Percentiles rank a stretch among this genome's conserved stretches.
Evolutionary conservation across 1,140 invertebrate genomes (phyloP).

Genomic region (Bombus ignitus): DNA sequence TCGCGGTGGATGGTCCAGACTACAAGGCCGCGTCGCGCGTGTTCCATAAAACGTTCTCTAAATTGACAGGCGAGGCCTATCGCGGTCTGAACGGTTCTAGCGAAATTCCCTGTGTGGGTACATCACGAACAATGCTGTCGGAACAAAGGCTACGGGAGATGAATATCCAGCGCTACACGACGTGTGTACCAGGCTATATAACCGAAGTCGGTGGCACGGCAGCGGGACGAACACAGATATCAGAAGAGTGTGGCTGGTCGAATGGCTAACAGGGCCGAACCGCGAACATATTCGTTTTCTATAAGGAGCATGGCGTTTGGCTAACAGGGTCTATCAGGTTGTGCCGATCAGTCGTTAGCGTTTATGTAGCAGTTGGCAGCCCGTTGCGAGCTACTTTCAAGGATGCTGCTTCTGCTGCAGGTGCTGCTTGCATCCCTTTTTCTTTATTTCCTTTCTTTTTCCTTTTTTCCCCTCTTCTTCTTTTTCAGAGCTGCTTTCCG

Average conservation of each 20-base stretch:
- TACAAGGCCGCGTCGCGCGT: conserved; percentile 56
- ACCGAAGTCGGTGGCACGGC: conserved; percentile 18
- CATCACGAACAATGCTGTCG: conserved; percentile 52
- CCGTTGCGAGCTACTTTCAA: conserved; percentile 24
- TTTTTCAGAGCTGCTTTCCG: background rate
- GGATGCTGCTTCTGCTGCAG: conserved; percentile 31
- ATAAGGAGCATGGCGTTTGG: conserved; percentile 73
- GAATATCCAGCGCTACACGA: conserved; percentile 63
- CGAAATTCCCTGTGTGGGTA: conserved; percentile 47
- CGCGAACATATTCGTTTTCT: conserved; percentile 73
- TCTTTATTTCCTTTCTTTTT: background rate
- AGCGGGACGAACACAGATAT: conserved; percentile 66
- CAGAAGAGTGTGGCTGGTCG: conserved; percentile 34
- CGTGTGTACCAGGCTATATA: conserved; percentile 49
- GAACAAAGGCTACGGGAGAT: conserved; percentile 62
- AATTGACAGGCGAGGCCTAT: conserved; percentile 56
- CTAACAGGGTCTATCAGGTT: conserved; percentile 71
- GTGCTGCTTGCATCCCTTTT: conserved; percentile 15
- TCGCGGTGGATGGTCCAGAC: too few species aligned
- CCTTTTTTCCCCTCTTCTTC: background rate
- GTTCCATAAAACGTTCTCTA: conserved; percentile 55
- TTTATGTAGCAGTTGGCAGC: conserved; percentile 65
- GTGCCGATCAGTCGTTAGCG: conserved; percentile 72
- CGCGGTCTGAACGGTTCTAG: conserved; percentile 35
- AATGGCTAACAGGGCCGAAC: conserved; percentile 61